phyloP scores from a whole-genome alignment of 2,797 vertebrate genomes.

The Mallotus villosus region DNA sequence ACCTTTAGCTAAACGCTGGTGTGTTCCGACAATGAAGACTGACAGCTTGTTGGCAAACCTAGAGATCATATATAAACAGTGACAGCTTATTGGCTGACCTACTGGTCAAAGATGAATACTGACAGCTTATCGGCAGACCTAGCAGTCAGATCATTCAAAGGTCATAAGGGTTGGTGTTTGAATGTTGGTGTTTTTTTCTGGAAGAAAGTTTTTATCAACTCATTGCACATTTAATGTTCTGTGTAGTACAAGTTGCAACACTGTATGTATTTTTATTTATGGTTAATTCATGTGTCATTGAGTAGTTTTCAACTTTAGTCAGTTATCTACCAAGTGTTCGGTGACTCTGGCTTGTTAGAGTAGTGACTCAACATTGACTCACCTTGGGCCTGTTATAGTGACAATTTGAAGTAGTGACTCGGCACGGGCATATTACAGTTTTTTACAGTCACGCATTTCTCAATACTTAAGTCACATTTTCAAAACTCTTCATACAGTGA shows the following conservation, averaged over 20 bases:
- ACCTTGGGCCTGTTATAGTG: too few relatives aligned
- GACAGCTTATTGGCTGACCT: neutral
- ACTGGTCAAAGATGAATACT: neutral
- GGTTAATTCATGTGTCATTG: neutral
- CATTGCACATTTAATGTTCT: neutral
- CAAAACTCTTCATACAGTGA: too few relatives aligned
- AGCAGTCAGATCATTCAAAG: neutral
- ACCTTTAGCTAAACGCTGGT: constrained; percentile 41
- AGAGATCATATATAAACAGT: neutral
- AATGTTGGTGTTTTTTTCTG: neutral
- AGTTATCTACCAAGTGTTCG: too few relatives aligned
- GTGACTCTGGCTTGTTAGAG: too few relatives aligned
- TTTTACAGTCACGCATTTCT: too few relatives aligned
- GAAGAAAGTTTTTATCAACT: neutral
- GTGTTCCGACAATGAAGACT: constrained; percentile 1
- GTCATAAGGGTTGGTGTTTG: neutral
- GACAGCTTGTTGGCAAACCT: too few relatives aligned
- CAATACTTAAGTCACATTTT: too few relatives aligned
- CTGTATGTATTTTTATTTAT: neutral
- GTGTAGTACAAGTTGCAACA: neutral
- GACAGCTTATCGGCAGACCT: neutral
- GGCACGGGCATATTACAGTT: too few relatives aligned
- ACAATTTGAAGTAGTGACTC: too few relatives aligned
- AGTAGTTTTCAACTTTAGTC: too few relatives aligned
- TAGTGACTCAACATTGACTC: too few relatives aligned